Evolutionary conservation across 2,888 invertebrate species (phyloP).

Genomic region (Amiota minor): DNA sequence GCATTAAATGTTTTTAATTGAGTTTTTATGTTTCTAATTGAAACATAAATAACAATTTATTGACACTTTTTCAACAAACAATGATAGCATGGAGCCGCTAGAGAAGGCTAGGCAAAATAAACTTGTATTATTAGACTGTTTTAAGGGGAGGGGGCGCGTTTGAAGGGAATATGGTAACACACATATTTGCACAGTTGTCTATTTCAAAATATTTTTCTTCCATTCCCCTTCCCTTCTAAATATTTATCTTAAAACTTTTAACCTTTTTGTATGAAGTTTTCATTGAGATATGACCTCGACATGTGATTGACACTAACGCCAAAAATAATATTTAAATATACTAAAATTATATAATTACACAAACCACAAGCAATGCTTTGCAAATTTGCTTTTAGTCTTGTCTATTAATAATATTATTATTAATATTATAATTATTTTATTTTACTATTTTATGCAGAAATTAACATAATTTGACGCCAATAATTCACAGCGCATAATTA

Average conservation of each 20-base stretch:
- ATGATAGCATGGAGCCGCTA: background rate
- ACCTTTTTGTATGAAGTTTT: slow-evolving; percentile 25
- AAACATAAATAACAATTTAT: slow-evolving; percentile 30
- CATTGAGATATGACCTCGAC: background rate
- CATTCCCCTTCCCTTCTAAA: background rate
- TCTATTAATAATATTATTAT: no score
- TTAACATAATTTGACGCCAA: slow-evolving; percentile 19
- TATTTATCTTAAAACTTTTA: slow-evolving; percentile 6
- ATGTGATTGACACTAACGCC: no score
- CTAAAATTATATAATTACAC: no score
- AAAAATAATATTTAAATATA: no score
- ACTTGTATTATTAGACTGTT: no score
- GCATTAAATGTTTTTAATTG: slow-evolving; percentile 28
- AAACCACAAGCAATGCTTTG: background rate
- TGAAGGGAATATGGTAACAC: background rate
- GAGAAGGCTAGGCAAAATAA: no score
- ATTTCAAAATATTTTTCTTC: background rate
- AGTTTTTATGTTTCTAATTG: slow-evolving; percentile 31
- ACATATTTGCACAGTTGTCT: slow-evolving; percentile 25
- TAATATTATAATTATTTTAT: no score
- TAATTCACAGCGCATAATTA: slow-evolving; percentile 19
- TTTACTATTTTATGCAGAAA: background rate
- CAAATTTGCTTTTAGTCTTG: no score
- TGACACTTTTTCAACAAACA: slow-evolving; percentile 24
- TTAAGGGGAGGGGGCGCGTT: no score